Conservation (phyloP, 2,888 invertebrate genomes). For the Microctonus aethiopoides region DNA sequence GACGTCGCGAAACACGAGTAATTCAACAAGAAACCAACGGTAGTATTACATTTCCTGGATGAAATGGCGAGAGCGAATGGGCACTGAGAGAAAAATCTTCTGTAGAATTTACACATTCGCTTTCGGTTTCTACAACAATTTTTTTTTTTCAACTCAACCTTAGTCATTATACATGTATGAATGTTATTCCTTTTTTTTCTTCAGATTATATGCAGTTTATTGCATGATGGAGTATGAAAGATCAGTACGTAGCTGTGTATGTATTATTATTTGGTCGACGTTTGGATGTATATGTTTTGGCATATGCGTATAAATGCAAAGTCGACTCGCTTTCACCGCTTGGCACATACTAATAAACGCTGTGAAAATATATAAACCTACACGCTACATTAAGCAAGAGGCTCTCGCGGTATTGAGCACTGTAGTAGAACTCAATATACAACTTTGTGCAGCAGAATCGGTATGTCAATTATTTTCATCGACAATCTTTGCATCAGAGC, state of each 20-base stretch:
- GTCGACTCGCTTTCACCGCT: conserved; percentile 45
- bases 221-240: background rate
- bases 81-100: background rate
- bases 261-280: background rate
- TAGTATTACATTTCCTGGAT: conserved; percentile 29
- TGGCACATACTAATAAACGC: conserved; percentile 26
- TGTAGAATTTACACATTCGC: background rate
- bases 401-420: background rate
- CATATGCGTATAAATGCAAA: conserved; percentile 19
- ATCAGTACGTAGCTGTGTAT: background rate
- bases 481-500: conserved; percentile 38
- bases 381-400: conserved; percentile 7
- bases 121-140: conserved; percentile 8
- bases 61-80: conserved; percentile 23
- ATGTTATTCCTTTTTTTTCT: background rate
- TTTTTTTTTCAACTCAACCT: background rate
- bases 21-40: conserved; percentile 15
- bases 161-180: background rate
- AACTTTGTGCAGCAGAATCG: conserved; percentile 10
- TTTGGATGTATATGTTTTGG: conserved; percentile 6
- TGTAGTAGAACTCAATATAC: background rate
- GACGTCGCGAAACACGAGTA: conserved; percentile 14
- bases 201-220: background rate
- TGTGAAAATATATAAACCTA: conserved; percentile 20
- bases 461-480: conserved; percentile 44